Conservation (phyloP, 2,113 vertebrate genomes). For the Machaerirhynchus nigripectus region DNA sequence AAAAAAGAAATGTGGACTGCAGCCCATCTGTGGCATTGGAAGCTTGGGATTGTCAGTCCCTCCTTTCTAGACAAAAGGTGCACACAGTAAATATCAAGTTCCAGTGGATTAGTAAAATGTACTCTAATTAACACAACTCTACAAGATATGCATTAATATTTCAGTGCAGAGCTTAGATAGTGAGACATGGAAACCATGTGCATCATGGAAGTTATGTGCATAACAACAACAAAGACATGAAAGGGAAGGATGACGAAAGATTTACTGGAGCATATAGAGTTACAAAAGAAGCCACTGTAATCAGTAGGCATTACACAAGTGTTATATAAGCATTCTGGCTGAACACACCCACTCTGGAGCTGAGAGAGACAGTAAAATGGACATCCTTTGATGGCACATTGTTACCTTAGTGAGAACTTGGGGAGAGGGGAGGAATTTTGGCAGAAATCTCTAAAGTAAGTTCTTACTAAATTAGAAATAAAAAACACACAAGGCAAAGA, state of each 20-base stretch:
- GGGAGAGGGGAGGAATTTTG: not conserved
- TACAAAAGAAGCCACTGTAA: not conserved
- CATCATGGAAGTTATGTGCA: not conserved
- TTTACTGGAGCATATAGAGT: not conserved
- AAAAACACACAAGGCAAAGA: not conserved
- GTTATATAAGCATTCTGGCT: not conserved
- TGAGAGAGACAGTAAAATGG: not conserved
- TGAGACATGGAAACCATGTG: not conserved
- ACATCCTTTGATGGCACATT: not conserved
- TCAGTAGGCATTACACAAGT: not conserved
- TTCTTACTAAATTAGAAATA: not conserved
- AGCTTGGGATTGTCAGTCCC: not conserved
- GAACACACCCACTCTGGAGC: not conserved
- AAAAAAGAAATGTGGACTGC: not conserved
- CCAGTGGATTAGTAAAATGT: not conserved
- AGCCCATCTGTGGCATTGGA: not conserved
- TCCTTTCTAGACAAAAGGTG: not conserved
- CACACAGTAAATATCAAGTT: not conserved
- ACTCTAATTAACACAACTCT: not conserved
- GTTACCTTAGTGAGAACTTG: not conserved
- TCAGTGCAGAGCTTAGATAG: not conserved
- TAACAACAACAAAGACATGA: not conserved
- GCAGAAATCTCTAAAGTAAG: not conserved
- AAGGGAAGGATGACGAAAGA: not conserved
- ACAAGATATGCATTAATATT: not conserved